phyloP scores from a whole-genome alignment of 2,888 invertebrate genomes.

The Apotomis betuletana region DNA sequence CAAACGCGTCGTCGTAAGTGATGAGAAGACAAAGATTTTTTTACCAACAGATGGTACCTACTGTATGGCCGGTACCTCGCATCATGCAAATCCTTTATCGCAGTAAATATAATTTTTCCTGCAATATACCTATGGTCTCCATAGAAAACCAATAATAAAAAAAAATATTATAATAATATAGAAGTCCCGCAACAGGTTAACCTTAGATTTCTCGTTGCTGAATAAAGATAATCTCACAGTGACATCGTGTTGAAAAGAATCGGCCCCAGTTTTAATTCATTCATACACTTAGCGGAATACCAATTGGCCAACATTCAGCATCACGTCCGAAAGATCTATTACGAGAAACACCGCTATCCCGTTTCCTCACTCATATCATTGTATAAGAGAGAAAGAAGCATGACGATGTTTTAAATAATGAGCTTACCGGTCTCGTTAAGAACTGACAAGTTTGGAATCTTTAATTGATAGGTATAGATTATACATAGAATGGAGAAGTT shows the following conservation, averaged over 20 bases:
- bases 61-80: too few species aligned
- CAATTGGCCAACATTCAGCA: slow-evolving; percentile 61
- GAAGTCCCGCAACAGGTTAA: neutral
- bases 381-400: neutral
- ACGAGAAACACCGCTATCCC: neutral
- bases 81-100: too few species aligned
- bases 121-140: too few species aligned
- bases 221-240: slow-evolving; percentile 6
- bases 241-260: slow-evolving; percentile 39
- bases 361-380: neutral
- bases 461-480: neutral
- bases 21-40: too few species aligned
- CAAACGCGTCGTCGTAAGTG: too few species aligned
- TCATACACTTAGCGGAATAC: slow-evolving; percentile 59
- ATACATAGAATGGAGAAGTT: neutral
- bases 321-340: neutral
- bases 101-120: too few species aligned
- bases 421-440: neutral
- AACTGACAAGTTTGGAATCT: neutral
- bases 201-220: neutral
- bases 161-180: neutral
- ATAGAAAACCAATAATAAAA: neutral
- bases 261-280: slow-evolving; percentile 63
- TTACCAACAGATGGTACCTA: too few species aligned
- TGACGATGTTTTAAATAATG: neutral